A percentile compares a stretch with the other conserved stretches of the same genome.
Conservation (phyloP, 2,113 vertebrate genomes). For the Vanacampus margaritifer region DNA sequence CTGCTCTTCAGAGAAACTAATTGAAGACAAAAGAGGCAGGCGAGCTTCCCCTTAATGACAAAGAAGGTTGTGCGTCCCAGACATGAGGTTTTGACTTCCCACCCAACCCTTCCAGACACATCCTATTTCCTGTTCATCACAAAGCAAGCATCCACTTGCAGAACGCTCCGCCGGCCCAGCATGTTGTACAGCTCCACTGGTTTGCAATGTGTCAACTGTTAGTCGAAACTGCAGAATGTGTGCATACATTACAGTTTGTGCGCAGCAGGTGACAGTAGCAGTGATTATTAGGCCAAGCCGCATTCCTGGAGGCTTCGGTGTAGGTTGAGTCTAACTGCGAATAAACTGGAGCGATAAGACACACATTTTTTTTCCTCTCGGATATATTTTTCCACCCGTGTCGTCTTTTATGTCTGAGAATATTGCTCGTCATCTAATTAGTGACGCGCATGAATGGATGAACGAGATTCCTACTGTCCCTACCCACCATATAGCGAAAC, state of each 20-base stretch:
- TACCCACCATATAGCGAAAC: too few species aligned
- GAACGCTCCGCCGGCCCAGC: neutral
- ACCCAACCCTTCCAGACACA: slow-evolving; percentile 38
- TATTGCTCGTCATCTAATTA: too few species aligned
- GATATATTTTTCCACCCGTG: too few species aligned
- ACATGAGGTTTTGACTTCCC: slow-evolving; percentile 52
- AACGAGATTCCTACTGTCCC: too few species aligned
- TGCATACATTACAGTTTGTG: slow-evolving; percentile 9
- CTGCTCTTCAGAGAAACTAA: slow-evolving; percentile 69
- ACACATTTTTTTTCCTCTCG: slow-evolving; percentile 12
- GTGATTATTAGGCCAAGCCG: slow-evolving; percentile 48
- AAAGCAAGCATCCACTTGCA: slow-evolving; percentile 18
- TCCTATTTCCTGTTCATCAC: slow-evolving; percentile 34
- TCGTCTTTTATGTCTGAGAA: too few species aligned
- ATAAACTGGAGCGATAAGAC: slow-evolving; percentile 43
- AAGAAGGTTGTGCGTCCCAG: slow-evolving; percentile 52
- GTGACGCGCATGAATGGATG: too few species aligned
- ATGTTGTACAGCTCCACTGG: neutral
- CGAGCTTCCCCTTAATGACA: slow-evolving; percentile 69
- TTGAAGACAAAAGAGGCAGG: slow-evolving; percentile 73
- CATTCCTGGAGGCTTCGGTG: slow-evolving; percentile 28
- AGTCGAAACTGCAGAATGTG: slow-evolving; percentile 10
- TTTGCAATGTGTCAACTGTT: neutral
- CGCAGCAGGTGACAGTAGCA: slow-evolving; percentile 47
- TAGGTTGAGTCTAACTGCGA: slow-evolving; percentile 15